These are phyloP conservation scores for Meliscaeva auricollis DNA, from an alignment of 2,888 invertebrate genomes.

Conservation along the genomic window DNA sequence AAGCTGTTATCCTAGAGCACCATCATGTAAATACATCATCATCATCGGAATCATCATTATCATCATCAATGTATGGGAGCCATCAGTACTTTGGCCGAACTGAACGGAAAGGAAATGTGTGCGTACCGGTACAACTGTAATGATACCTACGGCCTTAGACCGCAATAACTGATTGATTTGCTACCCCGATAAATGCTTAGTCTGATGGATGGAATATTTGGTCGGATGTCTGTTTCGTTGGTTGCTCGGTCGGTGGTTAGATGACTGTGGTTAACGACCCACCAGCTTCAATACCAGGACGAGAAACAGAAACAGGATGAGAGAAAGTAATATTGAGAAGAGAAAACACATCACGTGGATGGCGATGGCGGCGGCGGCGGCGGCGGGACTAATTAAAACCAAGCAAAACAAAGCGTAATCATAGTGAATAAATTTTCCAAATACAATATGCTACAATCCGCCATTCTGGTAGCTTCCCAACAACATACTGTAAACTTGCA, in stretches of 20 bases:
- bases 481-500: background rate
- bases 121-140: background rate
- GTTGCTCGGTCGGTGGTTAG: slow-evolving; percentile 46
- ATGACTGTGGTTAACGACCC: slow-evolving; percentile 52
- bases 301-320: background rate
- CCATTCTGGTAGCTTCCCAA: background rate
- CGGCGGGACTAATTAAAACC: slow-evolving; percentile 68
- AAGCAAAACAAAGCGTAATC: slow-evolving; percentile 59
- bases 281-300: background rate
- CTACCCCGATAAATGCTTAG: slow-evolving; percentile 39
- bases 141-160: slow-evolving; percentile 46
- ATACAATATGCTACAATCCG: slow-evolving; percentile 35
- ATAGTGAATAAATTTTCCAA: slow-evolving; percentile 62
- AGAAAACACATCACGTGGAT: background rate
- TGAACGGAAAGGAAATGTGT: slow-evolving; percentile 27
- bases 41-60: slow-evolving; percentile 38
- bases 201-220: slow-evolving; percentile 22
- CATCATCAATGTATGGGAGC: slow-evolving; percentile 27
- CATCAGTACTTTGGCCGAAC: slow-evolving; percentile 38
- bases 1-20: slow-evolving; percentile 38
- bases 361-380: background rate
- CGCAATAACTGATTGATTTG: slow-evolving; percentile 77
- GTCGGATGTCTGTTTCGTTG: slow-evolving; percentile 42
- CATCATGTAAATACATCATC: slow-evolving; percentile 27
- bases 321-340: slow-evolving; percentile 27